A percentile compares a stretch with the other conserved stretches of the same genome.
Evolutionary conservation across 2,797 vertebrate genomes (phyloP).

Genomic region (Sebastiscus tertius): DNA sequence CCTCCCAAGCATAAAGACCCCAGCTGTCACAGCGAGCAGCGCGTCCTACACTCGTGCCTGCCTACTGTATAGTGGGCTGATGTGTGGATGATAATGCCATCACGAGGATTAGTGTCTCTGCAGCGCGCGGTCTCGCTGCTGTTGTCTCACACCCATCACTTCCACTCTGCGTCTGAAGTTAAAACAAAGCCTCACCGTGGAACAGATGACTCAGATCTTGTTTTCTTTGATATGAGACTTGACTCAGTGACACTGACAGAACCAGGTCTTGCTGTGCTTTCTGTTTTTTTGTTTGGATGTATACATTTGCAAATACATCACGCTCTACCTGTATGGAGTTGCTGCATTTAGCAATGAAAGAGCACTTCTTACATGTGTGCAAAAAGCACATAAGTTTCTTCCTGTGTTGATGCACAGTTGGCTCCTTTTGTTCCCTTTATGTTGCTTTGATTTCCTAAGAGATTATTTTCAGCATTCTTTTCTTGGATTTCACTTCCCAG

Average conservation of each 20-base stretch:
- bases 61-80: constrained; percentile 62
- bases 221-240: constrained; percentile 68
- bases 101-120: constrained; percentile 69
- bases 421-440: constrained; percentile 32
- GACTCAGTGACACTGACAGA: constrained; percentile 72
- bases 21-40: constrained; percentile 63
- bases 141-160: constrained; percentile 68
- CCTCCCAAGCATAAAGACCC: constrained; percentile 68
- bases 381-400: constrained; percentile 1
- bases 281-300: constrained; percentile 19
- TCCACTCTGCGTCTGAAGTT: constrained; percentile 62
- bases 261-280: constrained; percentile 48
- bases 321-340: not conserved
- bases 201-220: constrained; percentile 66
- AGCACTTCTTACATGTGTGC: not conserved
- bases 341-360: not conserved
- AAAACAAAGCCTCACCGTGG: constrained; percentile 58
- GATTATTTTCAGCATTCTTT: constrained; percentile 64
- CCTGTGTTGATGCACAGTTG: not conserved
- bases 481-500: constrained; percentile 58
- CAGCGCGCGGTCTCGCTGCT: constrained; percentile 48
- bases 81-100: constrained; percentile 74
- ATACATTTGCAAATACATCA: not conserved
- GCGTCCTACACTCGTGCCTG: constrained; percentile 54
- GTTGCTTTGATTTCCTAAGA: constrained; percentile 57